These are phyloP conservation scores for Agrilus biguttatus DNA, from an alignment of 2,888 invertebrate species.

Conservation along the genomic window DNA sequence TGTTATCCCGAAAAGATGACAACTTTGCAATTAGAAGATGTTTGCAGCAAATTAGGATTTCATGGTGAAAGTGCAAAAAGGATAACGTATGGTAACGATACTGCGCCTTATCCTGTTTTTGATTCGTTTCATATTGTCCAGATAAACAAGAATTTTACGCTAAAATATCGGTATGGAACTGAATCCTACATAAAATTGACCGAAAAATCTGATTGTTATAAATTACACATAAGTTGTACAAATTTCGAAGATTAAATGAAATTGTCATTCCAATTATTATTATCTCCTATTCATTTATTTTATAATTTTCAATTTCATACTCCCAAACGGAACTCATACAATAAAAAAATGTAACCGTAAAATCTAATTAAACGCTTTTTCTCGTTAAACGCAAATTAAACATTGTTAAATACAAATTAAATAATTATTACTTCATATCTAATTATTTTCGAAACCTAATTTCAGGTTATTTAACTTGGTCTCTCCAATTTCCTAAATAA, in stretches of 20 bases:
- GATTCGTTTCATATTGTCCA: constrained; percentile 22
- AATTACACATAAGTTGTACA: neutral
- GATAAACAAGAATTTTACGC: constrained; percentile 17
- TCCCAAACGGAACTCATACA: too few species aligned
- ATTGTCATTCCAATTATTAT: neutral
- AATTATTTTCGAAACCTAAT: too few species aligned
- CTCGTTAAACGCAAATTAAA: too few species aligned
- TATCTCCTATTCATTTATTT: too few species aligned
- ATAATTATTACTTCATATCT: too few species aligned
- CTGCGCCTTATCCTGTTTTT: constrained; percentile 12
- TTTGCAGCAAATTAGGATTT: constrained; percentile 50
- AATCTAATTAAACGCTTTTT: too few species aligned
- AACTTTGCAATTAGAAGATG: constrained; percentile 37
- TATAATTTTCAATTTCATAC: too few species aligned
- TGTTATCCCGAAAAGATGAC: constrained; percentile 44
- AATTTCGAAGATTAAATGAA: neutral
- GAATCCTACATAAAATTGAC: constrained; percentile 21
- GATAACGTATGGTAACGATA: constrained; percentile 9
- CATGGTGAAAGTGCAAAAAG: constrained; percentile 35
- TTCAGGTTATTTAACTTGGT: too few species aligned
- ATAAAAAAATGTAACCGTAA: too few species aligned
- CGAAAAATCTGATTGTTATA: constrained; percentile 17
- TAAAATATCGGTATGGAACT: constrained; percentile 21
- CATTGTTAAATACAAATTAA: too few species aligned
- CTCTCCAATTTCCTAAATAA: too few species aligned